phyloP scores from a whole-genome alignment of 2,888 invertebrate species.

The Chymomyza fuscimana region DNA sequence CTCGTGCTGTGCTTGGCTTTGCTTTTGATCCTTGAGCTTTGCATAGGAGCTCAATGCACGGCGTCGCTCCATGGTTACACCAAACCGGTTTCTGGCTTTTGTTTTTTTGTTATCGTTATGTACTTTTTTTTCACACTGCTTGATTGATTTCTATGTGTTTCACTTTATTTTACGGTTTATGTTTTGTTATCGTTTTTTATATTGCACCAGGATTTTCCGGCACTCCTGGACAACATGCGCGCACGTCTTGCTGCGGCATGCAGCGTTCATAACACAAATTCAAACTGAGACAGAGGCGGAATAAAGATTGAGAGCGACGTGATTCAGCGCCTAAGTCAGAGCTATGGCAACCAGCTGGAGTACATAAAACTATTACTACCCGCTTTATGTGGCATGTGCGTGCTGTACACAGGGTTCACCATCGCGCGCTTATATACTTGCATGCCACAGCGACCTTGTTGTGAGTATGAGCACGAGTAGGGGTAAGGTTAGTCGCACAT shows the following conservation, averaged over 20 bases:
- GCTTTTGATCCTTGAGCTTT: constrained; percentile 56
- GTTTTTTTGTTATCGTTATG: constrained; percentile 7
- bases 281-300: constrained; percentile 43
- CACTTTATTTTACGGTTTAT: constrained; percentile 6
- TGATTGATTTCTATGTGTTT: not conserved
- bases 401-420: not conserved
- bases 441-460: not conserved
- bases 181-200: not conserved
- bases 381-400: not conserved
- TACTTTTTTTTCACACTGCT: constrained; percentile 15
- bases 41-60: constrained; percentile 64
- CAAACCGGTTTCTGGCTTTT: constrained; percentile 11
- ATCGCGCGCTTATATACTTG: not conserved
- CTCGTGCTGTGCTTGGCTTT: not conserved
- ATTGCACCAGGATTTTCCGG: constrained; percentile 41
- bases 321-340: constrained; percentile 44
- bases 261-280: constrained; percentile 35
- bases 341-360: not conserved
- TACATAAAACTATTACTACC: constrained; percentile 1
- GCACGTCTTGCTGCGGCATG: constrained; percentile 37
- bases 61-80: constrained; percentile 67
- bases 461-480: not conserved
- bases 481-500: not conserved
- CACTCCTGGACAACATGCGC: constrained; percentile 1
- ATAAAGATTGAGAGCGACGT: constrained; percentile 23